Evolutionary conservation across 2,888 invertebrate species (phyloP).

Genomic region (Heliconius aoede): DNA sequence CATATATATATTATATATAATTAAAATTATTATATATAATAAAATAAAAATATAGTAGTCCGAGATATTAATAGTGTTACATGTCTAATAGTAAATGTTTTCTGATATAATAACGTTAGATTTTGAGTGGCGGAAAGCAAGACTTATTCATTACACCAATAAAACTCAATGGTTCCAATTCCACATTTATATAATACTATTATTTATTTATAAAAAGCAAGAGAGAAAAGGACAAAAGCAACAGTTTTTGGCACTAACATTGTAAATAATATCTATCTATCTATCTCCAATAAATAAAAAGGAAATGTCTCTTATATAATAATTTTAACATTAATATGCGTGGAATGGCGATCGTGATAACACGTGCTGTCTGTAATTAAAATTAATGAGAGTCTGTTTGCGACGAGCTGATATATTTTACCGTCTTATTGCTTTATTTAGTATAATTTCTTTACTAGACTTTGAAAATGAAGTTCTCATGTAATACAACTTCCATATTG

Average conservation of each 20-base stretch:
- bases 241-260: not conserved
- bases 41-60: not conserved
- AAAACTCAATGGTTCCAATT: too few relatives aligned
- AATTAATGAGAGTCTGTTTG: slow-evolving; percentile 61
- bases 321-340: slow-evolving; percentile 33
- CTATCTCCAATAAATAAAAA: not conserved
- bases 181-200: not conserved
- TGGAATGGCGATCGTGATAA: slow-evolving; percentile 48
- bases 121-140: too few relatives aligned
- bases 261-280: not conserved
- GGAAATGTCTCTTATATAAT: slow-evolving; percentile 12
- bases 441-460: not conserved
- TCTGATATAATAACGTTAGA: too few relatives aligned
- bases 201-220: not conserved
- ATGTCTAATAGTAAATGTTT: too few relatives aligned
- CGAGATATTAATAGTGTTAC: not conserved
- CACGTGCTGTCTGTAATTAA: slow-evolving; percentile 62
- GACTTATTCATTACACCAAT: not conserved
- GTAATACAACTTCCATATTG: not conserved
- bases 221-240: not conserved
- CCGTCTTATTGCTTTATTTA: not conserved
- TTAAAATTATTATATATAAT: too few relatives aligned
- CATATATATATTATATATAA: too few relatives aligned
- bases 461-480: not conserved
- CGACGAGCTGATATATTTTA: slow-evolving; percentile 22